Conservation (phyloP, 2,797 vertebrate species). For the Lacerta agilis region DNA sequence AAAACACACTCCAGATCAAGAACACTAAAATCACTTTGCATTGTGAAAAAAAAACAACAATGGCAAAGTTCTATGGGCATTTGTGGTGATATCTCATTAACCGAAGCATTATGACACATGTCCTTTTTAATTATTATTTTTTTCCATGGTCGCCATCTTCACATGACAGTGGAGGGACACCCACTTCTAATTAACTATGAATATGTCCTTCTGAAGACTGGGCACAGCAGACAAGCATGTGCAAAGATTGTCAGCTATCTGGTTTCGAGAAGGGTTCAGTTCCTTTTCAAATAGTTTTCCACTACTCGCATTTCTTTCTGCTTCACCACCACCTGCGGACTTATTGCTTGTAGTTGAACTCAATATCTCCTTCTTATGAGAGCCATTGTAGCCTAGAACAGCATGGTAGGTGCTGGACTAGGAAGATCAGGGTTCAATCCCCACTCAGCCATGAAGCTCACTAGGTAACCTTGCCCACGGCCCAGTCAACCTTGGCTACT, state of each 20-base stretch:
- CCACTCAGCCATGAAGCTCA: no score
- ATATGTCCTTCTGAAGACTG: conserved; percentile 30
- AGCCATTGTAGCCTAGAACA: no score
- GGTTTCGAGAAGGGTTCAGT: neutral
- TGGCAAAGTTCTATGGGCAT: neutral
- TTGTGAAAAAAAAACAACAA: neutral
- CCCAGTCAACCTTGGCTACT: no score
- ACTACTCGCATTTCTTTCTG: neutral
- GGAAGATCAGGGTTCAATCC: no score
- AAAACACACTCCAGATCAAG: neutral
- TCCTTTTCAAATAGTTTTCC: neutral
- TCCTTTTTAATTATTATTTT: conserved; percentile 35
- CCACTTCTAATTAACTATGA: conserved; percentile 37
- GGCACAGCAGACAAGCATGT: conserved; percentile 8
- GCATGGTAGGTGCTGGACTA: no score
- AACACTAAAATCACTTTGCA: neutral
- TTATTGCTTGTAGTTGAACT: neutral
- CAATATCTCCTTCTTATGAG: no score
- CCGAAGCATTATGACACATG: conserved; percentile 30
- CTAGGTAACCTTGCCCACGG: no score
- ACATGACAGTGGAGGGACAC: conserved; percentile 14
- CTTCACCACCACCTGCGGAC: neutral
- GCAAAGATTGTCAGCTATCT: neutral
- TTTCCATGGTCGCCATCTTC: neutral
- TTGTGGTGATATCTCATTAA: conserved; percentile 29